Evolutionary conservation across 2,113 vertebrate species (phyloP).

Genomic region (Grammomys dolichurus): DNA sequence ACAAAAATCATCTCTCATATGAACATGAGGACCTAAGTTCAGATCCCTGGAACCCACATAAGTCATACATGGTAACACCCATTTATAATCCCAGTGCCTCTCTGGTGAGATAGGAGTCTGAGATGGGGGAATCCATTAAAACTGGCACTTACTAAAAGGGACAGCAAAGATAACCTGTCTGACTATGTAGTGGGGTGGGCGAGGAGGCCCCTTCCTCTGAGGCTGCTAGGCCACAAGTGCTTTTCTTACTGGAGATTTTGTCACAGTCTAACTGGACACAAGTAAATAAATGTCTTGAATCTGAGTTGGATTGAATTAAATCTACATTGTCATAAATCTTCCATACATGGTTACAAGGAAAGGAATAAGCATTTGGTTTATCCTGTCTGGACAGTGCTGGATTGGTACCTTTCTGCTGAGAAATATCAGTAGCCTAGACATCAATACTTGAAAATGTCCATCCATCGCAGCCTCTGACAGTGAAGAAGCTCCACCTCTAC

Average conservation of each 20-base stretch:
- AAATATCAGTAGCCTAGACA: not conserved
- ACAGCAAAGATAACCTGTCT: not conserved
- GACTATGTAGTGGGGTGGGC: not conserved
- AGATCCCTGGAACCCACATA: not conserved
- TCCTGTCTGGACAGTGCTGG: not conserved
- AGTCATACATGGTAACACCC: not conserved
- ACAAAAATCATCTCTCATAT: not conserved
- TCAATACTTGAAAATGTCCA: not conserved
- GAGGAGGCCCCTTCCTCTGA: not conserved
- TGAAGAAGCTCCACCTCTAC: not conserved
- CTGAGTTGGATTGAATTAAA: not conserved
- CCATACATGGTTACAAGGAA: conserved; percentile 12
- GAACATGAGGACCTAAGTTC: not conserved
- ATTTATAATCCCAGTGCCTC: not conserved
- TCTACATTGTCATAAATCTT: not conserved
- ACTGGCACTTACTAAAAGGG: not conserved
- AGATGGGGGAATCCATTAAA: not conserved
- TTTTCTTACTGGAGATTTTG: not conserved
- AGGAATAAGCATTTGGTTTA: not conserved
- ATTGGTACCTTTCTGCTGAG: not conserved
- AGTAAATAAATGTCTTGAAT: conserved; percentile 19
- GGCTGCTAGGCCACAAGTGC: not conserved
- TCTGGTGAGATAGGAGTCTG: not conserved
- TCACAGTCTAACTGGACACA: not conserved
- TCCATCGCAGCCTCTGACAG: not conserved